phyloP scores from a whole-genome alignment of 2,888 invertebrate species.

The Macroteleia sp. region DNA sequence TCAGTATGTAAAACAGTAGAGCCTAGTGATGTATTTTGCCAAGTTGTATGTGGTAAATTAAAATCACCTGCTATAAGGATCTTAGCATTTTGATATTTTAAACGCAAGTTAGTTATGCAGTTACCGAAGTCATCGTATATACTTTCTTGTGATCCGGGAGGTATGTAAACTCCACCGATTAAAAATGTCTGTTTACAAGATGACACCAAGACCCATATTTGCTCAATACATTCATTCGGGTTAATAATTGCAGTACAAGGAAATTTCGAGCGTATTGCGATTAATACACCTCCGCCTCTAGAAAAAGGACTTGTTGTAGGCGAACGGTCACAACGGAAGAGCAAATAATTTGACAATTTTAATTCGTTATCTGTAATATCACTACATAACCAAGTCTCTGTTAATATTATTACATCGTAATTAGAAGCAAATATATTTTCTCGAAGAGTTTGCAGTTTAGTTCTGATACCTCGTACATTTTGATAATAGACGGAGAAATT shows the following conservation, averaged over 20 bases:
- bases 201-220: background rate
- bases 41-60: background rate
- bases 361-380: too few relatives aligned
- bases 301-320: background rate
- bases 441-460: too few relatives aligned
- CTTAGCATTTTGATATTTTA: background rate
- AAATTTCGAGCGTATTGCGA: background rate
- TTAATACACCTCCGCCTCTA: constrained; percentile 2
- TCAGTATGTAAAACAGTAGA: background rate
- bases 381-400: too few relatives aligned
- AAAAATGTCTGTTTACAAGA: background rate
- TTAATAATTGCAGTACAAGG: background rate
- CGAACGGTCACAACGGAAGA: background rate
- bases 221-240: background rate
- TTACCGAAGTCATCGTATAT: background rate
- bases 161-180: background rate
- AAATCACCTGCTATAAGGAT: background rate
- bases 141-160: background rate
- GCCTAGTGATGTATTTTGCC: background rate
- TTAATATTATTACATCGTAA: too few relatives aligned
- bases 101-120: background rate
- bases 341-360: too few relatives aligned
- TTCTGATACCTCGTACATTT: too few relatives aligned
- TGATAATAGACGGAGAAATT: too few relatives aligned
- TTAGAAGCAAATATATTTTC: too few relatives aligned